These are phyloP conservation scores for Linnaemya vulpina DNA, from an alignment of 2,888 invertebrate species.

Conservation along the genomic window DNA sequence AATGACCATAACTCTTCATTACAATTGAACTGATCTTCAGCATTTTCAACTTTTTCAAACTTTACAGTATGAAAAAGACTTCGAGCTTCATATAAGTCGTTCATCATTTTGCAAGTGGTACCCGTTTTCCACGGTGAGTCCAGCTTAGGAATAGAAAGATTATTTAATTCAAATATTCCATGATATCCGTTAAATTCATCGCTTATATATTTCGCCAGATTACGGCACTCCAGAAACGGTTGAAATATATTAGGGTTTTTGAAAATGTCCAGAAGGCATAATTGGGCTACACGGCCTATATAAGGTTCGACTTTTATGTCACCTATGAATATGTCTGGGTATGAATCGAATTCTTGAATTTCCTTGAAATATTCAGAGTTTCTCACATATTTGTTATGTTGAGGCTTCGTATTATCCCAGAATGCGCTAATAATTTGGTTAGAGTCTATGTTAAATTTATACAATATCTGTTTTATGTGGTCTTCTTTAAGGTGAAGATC, in stretches of 20 bases:
- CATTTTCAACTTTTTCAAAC: conserved; percentile 23
- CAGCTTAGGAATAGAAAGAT: conserved; percentile 23
- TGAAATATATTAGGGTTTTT: conserved; percentile 55
- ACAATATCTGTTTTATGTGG: conserved; percentile 49
- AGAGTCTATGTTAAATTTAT: conserved; percentile 60
- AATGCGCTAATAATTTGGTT: conserved; percentile 57
- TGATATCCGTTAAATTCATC: conserved; percentile 46
- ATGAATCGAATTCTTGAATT: conserved; percentile 35
- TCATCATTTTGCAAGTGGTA: conserved; percentile 57
- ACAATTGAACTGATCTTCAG: conserved; percentile 36
- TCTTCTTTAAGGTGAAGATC: conserved; percentile 19
- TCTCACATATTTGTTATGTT: conserved; percentile 5
- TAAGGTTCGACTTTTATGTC: conserved; percentile 44
- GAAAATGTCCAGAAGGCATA: conserved; percentile 53
- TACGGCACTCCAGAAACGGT: conserved; percentile 56
- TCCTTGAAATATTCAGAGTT: conserved; percentile 51
- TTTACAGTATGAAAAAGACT: conserved; percentile 40
- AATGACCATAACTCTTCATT: conserved; percentile 54
- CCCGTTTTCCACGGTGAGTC: conserved; percentile 66
- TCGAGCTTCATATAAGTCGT: conserved; percentile 35
- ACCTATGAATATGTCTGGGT: conserved; percentile 40
- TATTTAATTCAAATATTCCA: conserved; percentile 33
- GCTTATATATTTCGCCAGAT: conserved; percentile 51
- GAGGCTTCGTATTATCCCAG: conserved; percentile 47
- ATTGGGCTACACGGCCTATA: conserved; percentile 39